Percentiles rank a stretch among this genome's conserved stretches.
phyloP scores from a whole-genome alignment of 2,113 vertebrate species.

The Gulo gulo region DNA sequence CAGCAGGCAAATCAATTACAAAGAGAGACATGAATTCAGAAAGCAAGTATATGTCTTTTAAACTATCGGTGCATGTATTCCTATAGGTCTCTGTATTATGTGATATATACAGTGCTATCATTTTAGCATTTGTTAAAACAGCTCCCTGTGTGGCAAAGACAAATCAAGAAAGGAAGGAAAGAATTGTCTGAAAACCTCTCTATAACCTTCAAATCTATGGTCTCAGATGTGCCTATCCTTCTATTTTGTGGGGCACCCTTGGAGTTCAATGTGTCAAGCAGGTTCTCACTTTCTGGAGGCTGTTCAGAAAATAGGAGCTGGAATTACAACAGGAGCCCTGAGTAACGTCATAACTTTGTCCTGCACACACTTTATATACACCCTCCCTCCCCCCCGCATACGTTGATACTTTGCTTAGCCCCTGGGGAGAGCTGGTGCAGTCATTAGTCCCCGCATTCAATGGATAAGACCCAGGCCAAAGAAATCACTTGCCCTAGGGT shows the following conservation, averaged over 20 bases:
- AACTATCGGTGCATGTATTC: background rate
- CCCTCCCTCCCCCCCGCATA: fast-evolving
- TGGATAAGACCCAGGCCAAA: background rate
- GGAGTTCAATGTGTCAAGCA: background rate
- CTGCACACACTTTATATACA: background rate
- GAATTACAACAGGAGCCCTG: background rate
- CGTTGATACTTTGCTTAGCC: background rate
- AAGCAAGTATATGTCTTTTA: slow-evolving; percentile 37
- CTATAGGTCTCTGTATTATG: background rate
- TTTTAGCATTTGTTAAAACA: background rate
- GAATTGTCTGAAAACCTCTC: background rate
- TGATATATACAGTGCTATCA: too few species aligned
- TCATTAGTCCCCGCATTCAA: background rate
- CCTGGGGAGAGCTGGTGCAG: background rate
- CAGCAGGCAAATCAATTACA: background rate
- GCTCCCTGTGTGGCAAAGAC: background rate
- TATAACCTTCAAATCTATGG: too few species aligned
- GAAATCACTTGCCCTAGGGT: background rate
- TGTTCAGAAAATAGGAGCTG: background rate
- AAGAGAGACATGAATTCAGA: background rate
- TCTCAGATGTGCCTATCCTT: background rate
- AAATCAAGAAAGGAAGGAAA: background rate
- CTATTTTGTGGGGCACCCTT: background rate
- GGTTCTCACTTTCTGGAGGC: background rate
- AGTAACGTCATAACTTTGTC: background rate